Conservation (phyloP, 1,140 invertebrate species). For the Drosophila yakuba region DNA sequence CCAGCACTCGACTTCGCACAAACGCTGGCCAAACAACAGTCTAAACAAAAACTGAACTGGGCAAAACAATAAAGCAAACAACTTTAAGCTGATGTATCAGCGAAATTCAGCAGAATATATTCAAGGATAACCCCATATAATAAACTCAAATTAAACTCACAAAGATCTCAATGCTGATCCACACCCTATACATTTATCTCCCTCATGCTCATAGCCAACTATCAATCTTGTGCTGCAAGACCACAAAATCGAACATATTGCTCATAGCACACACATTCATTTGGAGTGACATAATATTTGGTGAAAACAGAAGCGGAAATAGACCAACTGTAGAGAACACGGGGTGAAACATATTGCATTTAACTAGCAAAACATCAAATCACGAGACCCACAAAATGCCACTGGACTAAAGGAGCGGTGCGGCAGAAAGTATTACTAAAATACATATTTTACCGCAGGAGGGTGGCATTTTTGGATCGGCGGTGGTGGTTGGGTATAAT, state of each 20-base stretch:
- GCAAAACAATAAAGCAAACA: conserved; percentile 2
- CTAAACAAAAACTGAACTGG: conserved; percentile 29
- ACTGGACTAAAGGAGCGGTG: not conserved
- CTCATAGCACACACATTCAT: conserved; percentile 28
- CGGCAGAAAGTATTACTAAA: conserved; percentile 7
- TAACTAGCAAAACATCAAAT: conserved; percentile 24
- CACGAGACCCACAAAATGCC: conserved; percentile 56
- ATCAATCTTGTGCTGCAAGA: conserved; percentile 12
- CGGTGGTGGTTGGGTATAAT: conserved; percentile 33
- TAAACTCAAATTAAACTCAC: conserved; percentile 2
- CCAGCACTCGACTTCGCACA: conserved; percentile 23
- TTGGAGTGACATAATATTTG: conserved; percentile 59
- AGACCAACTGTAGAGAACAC: conserved; percentile 40
- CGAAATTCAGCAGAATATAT: not conserved
- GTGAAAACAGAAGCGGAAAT: conserved; percentile 38
- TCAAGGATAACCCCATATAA: not conserved
- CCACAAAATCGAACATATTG: conserved; percentile 34
- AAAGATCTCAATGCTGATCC: not conserved
- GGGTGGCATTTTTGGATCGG: conserved; percentile 16
- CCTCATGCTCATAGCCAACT: not conserved
- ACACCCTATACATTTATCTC: not conserved
- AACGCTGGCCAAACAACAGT: conserved; percentile 23
- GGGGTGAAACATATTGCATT: conserved; percentile 42
- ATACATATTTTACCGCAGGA: conserved; percentile 50
- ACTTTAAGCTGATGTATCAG: not conserved